These are phyloP conservation scores for Tichodroma muraria DNA, from an alignment of 2,113 vertebrate genomes.

Conservation along the genomic window DNA sequence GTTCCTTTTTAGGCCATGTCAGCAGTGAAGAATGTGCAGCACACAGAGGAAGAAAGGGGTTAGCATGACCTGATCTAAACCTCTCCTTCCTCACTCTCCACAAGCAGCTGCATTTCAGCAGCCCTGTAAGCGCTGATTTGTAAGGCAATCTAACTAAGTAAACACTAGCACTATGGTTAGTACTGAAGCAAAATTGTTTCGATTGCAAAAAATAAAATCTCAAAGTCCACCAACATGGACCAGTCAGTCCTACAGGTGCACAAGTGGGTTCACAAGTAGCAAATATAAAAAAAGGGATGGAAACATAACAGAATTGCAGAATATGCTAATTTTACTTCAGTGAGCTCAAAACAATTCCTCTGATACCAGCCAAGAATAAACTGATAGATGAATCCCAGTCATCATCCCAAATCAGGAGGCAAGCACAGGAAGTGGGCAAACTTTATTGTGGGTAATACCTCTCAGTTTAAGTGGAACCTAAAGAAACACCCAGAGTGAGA, in stretches of 20 bases:
- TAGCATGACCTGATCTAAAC: conserved; percentile 45
- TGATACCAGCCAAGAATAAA: not conserved
- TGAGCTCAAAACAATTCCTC: not conserved
- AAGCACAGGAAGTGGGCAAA: not conserved
- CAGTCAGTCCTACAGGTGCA: not conserved
- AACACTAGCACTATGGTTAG: not conserved
- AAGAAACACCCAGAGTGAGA: not conserved
- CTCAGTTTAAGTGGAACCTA: not conserved
- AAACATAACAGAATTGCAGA: not conserved
- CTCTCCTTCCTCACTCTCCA: not conserved
- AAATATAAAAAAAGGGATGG: not conserved
- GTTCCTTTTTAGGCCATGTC: conserved; percentile 41
- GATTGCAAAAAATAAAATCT: not conserved
- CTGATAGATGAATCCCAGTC: not conserved
- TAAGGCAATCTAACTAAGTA: not conserved
- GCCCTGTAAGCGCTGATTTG: not conserved
- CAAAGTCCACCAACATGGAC: not conserved
- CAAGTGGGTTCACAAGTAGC: not conserved
- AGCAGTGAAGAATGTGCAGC: conserved; percentile 7
- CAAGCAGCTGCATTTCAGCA: not conserved
- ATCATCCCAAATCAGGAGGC: not conserved
- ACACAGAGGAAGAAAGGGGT: conserved; percentile 17
- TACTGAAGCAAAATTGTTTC: not conserved
- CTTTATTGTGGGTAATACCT: not conserved
- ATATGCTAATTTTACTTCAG: not conserved